Evolutionary conservation across 1,140 invertebrate species (phyloP).

Genomic region (Drosophila orosa): DNA sequence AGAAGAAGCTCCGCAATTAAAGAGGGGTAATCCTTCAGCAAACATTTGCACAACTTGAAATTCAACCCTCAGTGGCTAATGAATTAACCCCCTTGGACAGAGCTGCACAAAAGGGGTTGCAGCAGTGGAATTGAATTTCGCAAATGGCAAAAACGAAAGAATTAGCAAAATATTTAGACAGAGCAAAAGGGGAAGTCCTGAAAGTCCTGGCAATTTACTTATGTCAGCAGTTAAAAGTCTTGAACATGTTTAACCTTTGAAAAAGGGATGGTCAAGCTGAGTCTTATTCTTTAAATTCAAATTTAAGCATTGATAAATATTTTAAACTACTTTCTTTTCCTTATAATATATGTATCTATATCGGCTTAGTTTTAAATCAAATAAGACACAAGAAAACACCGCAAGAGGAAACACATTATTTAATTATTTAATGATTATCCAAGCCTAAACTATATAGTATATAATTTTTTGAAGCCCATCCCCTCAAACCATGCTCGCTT

Average conservation of each 20-base stretch:
- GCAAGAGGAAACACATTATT: neutral
- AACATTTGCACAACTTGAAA: conserved; percentile 25
- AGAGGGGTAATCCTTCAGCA: conserved; percentile 23
- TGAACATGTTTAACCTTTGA: neutral
- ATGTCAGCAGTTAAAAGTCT: neutral
- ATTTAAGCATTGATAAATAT: neutral
- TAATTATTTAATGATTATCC: neutral
- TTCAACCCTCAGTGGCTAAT: conserved; percentile 43
- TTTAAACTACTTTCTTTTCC: neutral
- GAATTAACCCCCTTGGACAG: conserved; percentile 35
- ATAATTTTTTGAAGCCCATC: neutral
- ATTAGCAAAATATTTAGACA: conserved; percentile 29
- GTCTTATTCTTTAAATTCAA: no score
- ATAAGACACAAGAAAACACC: neutral
- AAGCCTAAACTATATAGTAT: neutral
- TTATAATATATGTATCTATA: neutral
- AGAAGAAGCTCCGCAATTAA: conserved; percentile 30
- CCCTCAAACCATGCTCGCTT: neutral
- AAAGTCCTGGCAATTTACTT: conserved; percentile 9
- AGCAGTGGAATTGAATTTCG: conserved; percentile 32
- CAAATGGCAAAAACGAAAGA: conserved; percentile 20
- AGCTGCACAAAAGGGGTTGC: conserved; percentile 22
- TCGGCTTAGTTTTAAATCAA: neutral
- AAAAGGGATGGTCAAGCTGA: neutral
- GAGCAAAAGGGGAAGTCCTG: neutral